Base-by-base conservation (phyloP, 1,140 invertebrate species). In the Saccostrea cuccullata region DNA sequence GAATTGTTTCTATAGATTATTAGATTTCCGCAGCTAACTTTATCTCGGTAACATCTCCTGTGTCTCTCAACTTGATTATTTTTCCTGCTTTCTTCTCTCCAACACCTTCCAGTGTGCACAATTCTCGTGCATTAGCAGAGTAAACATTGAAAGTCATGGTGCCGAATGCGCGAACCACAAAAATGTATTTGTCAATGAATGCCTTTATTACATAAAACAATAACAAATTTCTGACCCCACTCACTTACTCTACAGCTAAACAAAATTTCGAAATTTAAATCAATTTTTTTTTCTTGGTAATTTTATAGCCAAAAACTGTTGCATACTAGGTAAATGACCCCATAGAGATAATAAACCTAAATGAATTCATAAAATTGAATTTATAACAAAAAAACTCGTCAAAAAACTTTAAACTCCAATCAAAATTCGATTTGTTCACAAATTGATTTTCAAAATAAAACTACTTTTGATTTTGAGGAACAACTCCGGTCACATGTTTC, bases 81-180 rank as follows among this genome's bases (percentile, higher is more conserved):
- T 23, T 70, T 9, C 11, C 64, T 70, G 64, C 20, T 70, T 70
- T 70, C 9, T 70, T 70, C 11, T 70, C 64, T 70, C 64, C 64
- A 26, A 70, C 64, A 70, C 64, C 64, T n/a, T 70, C 64, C 17
- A 70, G 23, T 4, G 64, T 70, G 17, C 64, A n/a, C 12, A 70
- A 70, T n/a, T 70, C 67, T 11, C 26, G 67, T 23, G 67, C 67
- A 70, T 11, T 70, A 4, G 67, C 67, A 70, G 17, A 26, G n/a
- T 70, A 70, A 26, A 70, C 26, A 70, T 70, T 70, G 67, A 70
- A 3, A 70, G 67, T n/a, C 67, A 70, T 70, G 9, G 67, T 70
- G 11, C 15, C 26, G 26, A 26, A 23, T 70, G 67, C 26, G 67
- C 26, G 67, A 23, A 70, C 3, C 20, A n/a, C n/a, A 26, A 23